Percentiles rank a stretch among this genome's conserved stretches.
These are phyloP conservation scores for Vimba vimba DNA, from an alignment of 2,113 vertebrate genomes.

Conservation along the genomic window DNA sequence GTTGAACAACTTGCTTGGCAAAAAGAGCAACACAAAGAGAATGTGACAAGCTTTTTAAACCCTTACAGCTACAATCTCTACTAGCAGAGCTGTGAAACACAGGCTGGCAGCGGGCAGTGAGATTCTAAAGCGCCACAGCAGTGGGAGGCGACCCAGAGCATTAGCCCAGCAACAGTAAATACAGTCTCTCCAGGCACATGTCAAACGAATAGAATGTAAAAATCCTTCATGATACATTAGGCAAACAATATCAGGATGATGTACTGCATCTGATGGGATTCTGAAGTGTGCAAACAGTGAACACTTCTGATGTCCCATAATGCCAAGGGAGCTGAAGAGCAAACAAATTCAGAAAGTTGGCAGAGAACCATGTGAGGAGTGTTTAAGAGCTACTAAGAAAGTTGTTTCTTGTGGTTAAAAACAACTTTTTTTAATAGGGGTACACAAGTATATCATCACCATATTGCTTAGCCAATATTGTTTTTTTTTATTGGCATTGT, in stretches of 20 bases:
- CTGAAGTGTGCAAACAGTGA: constrained; percentile 18
- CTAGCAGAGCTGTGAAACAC: constrained; percentile 18
- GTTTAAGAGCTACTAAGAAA: neutral
- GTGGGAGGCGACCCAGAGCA: constrained; percentile 6
- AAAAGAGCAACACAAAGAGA: constrained; percentile 36
- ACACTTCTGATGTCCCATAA: neutral
- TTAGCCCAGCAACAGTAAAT: neutral
- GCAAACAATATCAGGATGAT: neutral
- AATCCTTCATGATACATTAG: constrained; percentile 1
- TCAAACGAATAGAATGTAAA: constrained; percentile 6
- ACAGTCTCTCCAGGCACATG: neutral
- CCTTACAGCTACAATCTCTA: constrained; percentile 2
- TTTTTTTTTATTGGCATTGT: neutral
- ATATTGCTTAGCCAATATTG: neutral
- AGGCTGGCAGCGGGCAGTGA: neutral
- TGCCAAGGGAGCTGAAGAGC: neutral
- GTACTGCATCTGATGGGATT: neutral
- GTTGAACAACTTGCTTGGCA: constrained; percentile 19
- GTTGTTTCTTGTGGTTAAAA: neutral
- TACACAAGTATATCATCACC: neutral
- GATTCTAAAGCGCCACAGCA: constrained; percentile 17
- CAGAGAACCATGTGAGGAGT: neutral
- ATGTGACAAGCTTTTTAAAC: constrained; percentile 6
- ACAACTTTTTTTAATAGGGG: neutral
- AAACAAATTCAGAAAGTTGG: neutral